A percentile compares a stretch with the other conserved stretches of the same genome.
These are phyloP conservation scores for Gymnothorax javanicus DNA, from an alignment of 2,797 vertebrate species.

Conservation along the genomic window DNA sequence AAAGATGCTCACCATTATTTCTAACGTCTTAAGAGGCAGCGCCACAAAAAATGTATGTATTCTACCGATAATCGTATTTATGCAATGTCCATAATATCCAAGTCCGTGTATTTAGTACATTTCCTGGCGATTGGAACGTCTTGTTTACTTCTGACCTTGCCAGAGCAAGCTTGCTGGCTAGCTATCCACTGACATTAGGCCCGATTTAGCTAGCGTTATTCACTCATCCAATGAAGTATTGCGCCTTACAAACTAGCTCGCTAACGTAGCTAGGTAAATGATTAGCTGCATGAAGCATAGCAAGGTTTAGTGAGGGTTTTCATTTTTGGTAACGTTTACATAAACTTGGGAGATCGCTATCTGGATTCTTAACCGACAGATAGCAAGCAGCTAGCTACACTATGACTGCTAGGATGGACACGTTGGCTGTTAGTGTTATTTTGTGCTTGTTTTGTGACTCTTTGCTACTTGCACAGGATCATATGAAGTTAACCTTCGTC, in stretches of 20 bases:
- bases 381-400: conserved; percentile 39
- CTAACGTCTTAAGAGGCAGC: conserved; percentile 65
- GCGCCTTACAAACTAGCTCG: background rate
- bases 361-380: conserved; percentile 33
- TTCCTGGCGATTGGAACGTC: background rate
- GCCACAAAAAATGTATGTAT: conserved; percentile 69
- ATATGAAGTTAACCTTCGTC: background rate
- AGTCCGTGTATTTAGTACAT: too few relatives aligned
- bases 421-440: background rate
- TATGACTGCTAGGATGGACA: background rate
- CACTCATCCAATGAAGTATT: background rate
- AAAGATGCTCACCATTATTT: conserved; percentile 74
- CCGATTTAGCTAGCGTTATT: conserved; percentile 11
- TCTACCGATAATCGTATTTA: background rate
- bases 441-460: background rate
- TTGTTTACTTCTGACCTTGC: conserved; percentile 64
- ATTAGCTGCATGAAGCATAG: background rate
- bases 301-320: background rate
- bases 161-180: background rate
- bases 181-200: conserved; percentile 35
- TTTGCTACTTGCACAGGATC: background rate
- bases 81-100: background rate
- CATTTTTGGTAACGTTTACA: too few relatives aligned
- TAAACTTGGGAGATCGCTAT: too few relatives aligned
- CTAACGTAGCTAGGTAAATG: background rate